phyloP scores from a whole-genome alignment of 2,888 invertebrate genomes.

The Phoenoteleia sp. region DNA sequence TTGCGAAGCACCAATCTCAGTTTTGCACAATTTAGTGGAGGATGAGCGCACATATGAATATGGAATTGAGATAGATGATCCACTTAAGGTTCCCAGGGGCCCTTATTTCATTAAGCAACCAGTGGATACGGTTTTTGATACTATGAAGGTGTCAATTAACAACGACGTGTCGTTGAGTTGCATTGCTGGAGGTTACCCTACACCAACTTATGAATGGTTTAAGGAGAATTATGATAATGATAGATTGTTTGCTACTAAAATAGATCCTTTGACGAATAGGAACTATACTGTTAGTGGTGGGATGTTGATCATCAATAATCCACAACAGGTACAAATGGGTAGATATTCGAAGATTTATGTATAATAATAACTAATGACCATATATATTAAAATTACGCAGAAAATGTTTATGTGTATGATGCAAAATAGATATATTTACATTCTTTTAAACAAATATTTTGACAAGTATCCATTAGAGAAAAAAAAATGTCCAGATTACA shows the following conservation, averaged over 20 bases:
- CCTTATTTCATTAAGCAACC: slow-evolving; percentile 97
- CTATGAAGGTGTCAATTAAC: slow-evolving; percentile 89
- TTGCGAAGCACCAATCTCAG: slow-evolving; percentile 94
- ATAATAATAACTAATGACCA: too few relatives aligned
- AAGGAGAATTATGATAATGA: slow-evolving; percentile 95
- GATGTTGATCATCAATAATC: slow-evolving; percentile 94
- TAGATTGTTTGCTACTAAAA: slow-evolving; percentile 90
- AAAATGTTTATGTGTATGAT: too few relatives aligned
- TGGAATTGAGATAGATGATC: slow-evolving; percentile 94
- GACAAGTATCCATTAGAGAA: too few relatives aligned
- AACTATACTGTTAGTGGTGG: slow-evolving; percentile 97
- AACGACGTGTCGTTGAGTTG: slow-evolving; percentile 94
- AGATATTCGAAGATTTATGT: too few relatives aligned
- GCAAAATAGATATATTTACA: too few relatives aligned
- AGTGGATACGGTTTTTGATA: slow-evolving; percentile 93
- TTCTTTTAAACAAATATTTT: too few relatives aligned
- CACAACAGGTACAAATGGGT: slow-evolving; percentile 91
- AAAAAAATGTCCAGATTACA: too few relatives aligned
- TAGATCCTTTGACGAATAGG: slow-evolving; percentile 92
- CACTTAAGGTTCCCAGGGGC: slow-evolving; percentile 93
- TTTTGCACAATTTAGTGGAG: slow-evolving; percentile 90
- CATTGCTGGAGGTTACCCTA: slow-evolving; percentile 95
- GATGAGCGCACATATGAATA: slow-evolving; percentile 95
- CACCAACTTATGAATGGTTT: slow-evolving; percentile 96
- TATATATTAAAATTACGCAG: too few relatives aligned